Evolutionary conservation across 2,113 vertebrate genomes (phyloP).

Genomic region (Tretioscincus oriximinensis): DNA sequence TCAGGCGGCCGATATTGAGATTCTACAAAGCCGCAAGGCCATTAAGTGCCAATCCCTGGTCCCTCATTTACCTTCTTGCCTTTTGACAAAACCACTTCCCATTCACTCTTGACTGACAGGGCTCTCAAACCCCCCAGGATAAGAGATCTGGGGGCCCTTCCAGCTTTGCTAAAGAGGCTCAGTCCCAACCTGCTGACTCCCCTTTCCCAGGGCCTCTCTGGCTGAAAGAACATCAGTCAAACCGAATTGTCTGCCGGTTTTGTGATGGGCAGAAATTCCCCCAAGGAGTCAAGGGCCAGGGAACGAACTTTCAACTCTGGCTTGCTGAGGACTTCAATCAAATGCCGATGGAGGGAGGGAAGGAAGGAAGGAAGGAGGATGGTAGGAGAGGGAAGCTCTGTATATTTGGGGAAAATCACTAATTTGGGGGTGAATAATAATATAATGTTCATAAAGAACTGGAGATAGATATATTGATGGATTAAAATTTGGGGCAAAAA

Average conservation of each 20-base stretch:
- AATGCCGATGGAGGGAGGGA: conserved; percentile 32
- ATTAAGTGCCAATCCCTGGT: background rate
- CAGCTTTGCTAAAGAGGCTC: background rate
- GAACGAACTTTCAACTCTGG: conserved; percentile 64
- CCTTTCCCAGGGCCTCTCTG: conserved; percentile 48
- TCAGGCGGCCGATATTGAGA: too few relatives aligned
- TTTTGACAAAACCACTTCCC: background rate
- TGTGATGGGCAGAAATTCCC: conserved; percentile 69
- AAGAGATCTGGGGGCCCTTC: background rate
- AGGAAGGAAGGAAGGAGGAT: background rate
- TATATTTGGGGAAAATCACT: too few relatives aligned
- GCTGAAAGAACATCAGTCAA: conserved; percentile 65
- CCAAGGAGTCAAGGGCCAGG: conserved; percentile 69
- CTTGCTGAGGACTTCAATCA: conserved; percentile 58
- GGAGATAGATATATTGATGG: too few relatives aligned
- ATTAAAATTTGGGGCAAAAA: too few relatives aligned
- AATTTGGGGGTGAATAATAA: too few relatives aligned
- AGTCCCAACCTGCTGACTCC: background rate
- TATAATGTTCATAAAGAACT: too few relatives aligned
- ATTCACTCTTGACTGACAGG: background rate
- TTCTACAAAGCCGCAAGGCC: background rate
- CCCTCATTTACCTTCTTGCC: too few relatives aligned
- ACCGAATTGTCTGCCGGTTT: conserved; percentile 66
- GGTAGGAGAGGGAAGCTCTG: too few relatives aligned
- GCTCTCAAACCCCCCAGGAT: background rate